Percentiles rank a stretch among this genome's conserved stretches.
Evolutionary conservation across 2,113 vertebrate genomes (phyloP).

Genomic region (Callorhinus ursinus): DNA sequence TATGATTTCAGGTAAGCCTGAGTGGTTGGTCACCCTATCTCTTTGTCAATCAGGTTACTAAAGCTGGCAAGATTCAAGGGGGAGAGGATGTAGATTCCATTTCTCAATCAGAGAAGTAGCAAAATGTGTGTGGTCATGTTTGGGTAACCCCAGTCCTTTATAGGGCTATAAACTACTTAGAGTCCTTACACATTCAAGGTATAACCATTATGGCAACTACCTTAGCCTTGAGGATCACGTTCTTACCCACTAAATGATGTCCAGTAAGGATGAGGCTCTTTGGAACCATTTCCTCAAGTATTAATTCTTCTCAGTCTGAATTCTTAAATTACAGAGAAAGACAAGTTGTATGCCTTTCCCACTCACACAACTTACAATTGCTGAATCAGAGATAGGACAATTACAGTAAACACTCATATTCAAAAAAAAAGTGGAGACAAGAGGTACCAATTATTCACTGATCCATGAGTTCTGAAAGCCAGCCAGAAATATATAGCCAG

Average conservation of each 20-base stretch:
- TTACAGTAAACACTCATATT: background rate
- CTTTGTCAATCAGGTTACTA: background rate
- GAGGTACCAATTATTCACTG: background rate
- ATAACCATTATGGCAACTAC: background rate
- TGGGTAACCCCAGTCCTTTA: background rate
- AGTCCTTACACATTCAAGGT: background rate
- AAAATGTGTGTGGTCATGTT: background rate
- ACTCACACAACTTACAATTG: background rate
- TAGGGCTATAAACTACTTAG: background rate
- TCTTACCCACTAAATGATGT: background rate
- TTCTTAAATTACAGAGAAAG: background rate
- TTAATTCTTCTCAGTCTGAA: background rate
- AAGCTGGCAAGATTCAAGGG: background rate
- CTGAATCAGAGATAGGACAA: background rate
- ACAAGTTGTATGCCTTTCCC: background rate
- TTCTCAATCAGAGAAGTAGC: background rate
- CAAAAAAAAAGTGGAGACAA: background rate
- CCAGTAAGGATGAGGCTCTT: background rate
- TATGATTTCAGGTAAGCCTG: background rate
- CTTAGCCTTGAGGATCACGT: background rate
- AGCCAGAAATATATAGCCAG: background rate
- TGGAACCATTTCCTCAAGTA: background rate
- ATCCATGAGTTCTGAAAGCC: background rate
- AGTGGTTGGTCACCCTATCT: accelerated
- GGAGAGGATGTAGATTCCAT: background rate